These are phyloP conservation scores for Metallyticus violacea DNA, from an alignment of 2,888 invertebrate species.

Conservation along the genomic window DNA sequence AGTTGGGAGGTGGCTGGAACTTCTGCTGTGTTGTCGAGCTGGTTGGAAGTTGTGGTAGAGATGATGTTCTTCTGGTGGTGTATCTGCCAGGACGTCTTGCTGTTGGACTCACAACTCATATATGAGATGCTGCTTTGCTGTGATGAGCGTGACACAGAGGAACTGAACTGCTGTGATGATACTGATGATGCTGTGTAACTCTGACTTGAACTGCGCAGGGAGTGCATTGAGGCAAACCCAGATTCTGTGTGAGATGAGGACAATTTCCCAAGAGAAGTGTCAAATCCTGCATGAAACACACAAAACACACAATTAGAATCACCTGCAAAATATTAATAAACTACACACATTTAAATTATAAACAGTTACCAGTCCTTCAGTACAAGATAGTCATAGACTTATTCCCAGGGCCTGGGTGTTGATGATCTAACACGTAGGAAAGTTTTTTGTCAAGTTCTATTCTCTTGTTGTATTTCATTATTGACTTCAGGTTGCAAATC, in stretches of 20 bases:
- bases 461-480: too few relatives aligned
- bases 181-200: constrained; percentile 49
- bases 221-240: constrained; percentile 63
- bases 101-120: constrained; percentile 24
- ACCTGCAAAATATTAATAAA: too few relatives aligned
- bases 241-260: constrained; percentile 51
- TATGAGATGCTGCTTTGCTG: constrained; percentile 51
- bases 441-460: too few relatives aligned
- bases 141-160: constrained; percentile 52
- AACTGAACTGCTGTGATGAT: constrained; percentile 31
- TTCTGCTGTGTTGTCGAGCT: background rate
- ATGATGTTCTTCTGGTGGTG: constrained; percentile 6
- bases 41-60: background rate
- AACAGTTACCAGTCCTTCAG: too few relatives aligned
- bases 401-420: too few relatives aligned
- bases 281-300: constrained; percentile 8
- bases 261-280: constrained; percentile 45
- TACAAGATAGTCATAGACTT: too few relatives aligned
- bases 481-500: too few relatives aligned
- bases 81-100: constrained; percentile 25
- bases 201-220: constrained; percentile 60
- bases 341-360: too few relatives aligned
- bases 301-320: too few relatives aligned
- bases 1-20: background rate
- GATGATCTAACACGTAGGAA: too few relatives aligned